Base-by-base conservation (phyloP, 2,888 invertebrate species). In the Campoletis raptor region DNA sequence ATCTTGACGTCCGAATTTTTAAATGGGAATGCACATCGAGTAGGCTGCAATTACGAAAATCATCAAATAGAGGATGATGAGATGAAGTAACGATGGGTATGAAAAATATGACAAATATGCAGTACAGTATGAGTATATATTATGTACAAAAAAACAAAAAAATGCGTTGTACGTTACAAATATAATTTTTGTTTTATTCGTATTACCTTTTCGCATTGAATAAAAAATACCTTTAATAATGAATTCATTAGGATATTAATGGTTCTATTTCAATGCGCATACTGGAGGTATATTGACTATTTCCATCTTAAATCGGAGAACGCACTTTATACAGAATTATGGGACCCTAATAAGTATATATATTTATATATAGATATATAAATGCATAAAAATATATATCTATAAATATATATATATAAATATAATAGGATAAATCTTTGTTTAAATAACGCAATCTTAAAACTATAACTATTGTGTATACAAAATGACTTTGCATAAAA, bases 241-340 rank as follows among this genome's bases (percentile, higher is more conserved):
- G 86, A 90, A 90, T 87, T 90, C 87, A 88, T 89, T 90, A 89
- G 89, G 89, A 90, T 90, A 90, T 91, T 88, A 89, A 89, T 90
- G 88, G 88, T 91, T 89, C 87, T 91, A 90, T 72, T 90, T 91
- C 89, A 88, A 90, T 87, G 90, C 88, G 89, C 89, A 88, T 90
- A 90, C 88, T 90, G 92, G 93, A 93, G 92, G 93, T 93, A 92
- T 92, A 93, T 91, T 94, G 94, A 93, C 93, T 94, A 93, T 93
- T 92, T 91, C 89, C 91, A 91, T 92, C 90, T 90, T 88, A 90
- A 90, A 84, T 90, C 88, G 88, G 89, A 90, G 89, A 89, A 87
- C 90, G 89, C 90, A 88, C 88, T 91, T 91, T 92, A 91, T 90
- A 91, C 91, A 92, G 89, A 90, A 90, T 89, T 86, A 85, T 90